Base-by-base conservation (phyloP, 37 sponge, comb jelly and placozoan genomes). In the Bolinopsis microptera region DNA sequence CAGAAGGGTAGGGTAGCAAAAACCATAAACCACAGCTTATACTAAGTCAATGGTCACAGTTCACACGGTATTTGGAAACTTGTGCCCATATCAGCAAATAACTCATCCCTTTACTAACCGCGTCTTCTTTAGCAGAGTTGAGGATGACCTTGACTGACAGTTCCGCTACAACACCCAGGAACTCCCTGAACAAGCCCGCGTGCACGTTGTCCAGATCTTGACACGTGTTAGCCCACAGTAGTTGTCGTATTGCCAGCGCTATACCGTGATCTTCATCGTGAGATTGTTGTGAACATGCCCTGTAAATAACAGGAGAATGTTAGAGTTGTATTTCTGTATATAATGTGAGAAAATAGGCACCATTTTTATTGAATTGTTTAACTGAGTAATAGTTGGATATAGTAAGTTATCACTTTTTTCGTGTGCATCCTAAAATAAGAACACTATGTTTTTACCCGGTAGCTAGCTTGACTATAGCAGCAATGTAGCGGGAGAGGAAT, bases 221-320 rank as follows among this genome's bases (percentile, higher is more conserved):
- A 13, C 38, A 80, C 9, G 38, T 80, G 38, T 80, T 80, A 37
- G 82, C 38, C 82, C 82, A 80, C 82, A 80, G 37, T 3, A 80
- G 82, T 80, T 80, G 82, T 34, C 82, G 82, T 5, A 80, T 30
- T 35, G 82, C 82, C 82, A 80, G 82, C 16, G 82, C 35, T 9
- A 80, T 24, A 1, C 82, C 82, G 82, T 80, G 82, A 35, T 80
- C 35, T 35, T 80, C 82, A 1, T 80, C 38, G 30, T 34, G 2
- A 1, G 37, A 31, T 2, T 2, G 36, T 34, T 18, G 22, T 30
- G 35, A 34, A 80, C 38, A 80, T 18, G 82, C 82, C 35, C 82
- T 80, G 82, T 18, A 80, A 80, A 80, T 5, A 1, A 32, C 23
- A 30, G 36, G 75, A 22, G n/a, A n/a, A n/a, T n/a, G 21, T 67